Evolutionary conservation across 2,797 vertebrate species (phyloP), one percentile per base, ranked within the genome.

Genomic region (Euphonia xanthogaster): DNA sequence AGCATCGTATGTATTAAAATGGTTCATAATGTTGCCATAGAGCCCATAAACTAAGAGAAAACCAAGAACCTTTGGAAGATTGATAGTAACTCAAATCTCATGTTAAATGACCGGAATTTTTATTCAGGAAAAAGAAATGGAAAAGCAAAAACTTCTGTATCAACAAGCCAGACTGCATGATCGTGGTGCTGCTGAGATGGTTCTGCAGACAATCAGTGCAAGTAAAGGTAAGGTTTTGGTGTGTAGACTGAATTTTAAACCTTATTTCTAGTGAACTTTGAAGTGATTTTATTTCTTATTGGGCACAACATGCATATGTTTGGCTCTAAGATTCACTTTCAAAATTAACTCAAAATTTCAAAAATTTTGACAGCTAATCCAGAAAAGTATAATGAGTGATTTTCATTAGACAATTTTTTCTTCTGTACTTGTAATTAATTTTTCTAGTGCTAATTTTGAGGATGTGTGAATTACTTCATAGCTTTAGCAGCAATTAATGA

Each of bases 101-200:
- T 95, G 54, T 96, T 97, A 97, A 98, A 97, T 78, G 95, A 87
- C 95, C 84, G 97, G 97, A 92, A 66, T 96, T 97, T 98, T 93
- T 96, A 53, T 98, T 96, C 93, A 99, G 99, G 99, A 99, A 96
- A 99, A 99, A 62, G 99, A 99, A 97, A 99, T 99, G 99, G 99
- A 99, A 97, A 99, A 99, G 92, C 99, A 99, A 96, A 99, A 99
- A 96, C 98, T 99, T 84, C 97, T 99, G 13, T 99, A 99, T 96
- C 99, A 99, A 88, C 99, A 99, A 98, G 99, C 99, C 83, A 98
- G 99, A 76, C 97, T 99, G 5, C 99, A 99, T 6, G 99, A 99
- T 91, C 98, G 99, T 0, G 99, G 99, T 20, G 99, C 99, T 44
- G 99, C 99, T 1, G 99, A 99, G 96, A 99, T 99, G 99, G 99